Evolutionary conservation across 2,888 invertebrate genomes (phyloP).

Genomic region (Strigamia transsilvanica): DNA sequence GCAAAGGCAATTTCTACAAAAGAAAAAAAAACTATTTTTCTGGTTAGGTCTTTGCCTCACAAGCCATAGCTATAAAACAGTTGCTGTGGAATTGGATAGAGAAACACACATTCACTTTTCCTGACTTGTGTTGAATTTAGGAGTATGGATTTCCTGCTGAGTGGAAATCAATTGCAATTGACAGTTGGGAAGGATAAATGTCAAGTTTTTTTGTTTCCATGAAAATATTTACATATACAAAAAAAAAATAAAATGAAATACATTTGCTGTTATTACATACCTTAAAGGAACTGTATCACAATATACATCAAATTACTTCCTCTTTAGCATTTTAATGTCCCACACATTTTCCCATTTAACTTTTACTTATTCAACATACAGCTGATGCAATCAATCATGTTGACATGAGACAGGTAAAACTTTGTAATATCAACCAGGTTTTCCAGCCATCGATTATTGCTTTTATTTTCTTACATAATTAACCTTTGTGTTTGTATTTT

Average conservation of each 20-base stretch:
- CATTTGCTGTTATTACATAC: background rate
- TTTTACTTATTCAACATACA: background rate
- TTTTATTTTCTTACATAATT: background rate
- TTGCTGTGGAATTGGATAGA: background rate
- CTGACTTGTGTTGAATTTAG: slow-evolving; percentile 1
- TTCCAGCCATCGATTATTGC: background rate
- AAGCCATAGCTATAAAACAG: slow-evolving; percentile 17
- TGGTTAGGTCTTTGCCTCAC: background rate
- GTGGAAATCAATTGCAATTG: background rate
- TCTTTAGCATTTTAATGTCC: background rate
- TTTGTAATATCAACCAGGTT: background rate
- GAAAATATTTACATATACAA: background rate
- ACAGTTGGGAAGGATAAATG: background rate
- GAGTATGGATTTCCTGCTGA: background rate
- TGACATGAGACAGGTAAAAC: background rate
- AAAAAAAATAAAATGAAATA: background rate
- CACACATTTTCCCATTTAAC: background rate
- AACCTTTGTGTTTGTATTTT: slow-evolving; percentile 20
- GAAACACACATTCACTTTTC: background rate
- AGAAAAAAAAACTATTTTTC: background rate
- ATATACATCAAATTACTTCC: slow-evolving; percentile 2
- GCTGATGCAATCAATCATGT: background rate
- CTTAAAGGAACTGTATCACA: background rate
- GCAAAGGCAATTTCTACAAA: background rate
- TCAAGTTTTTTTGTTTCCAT: background rate